Evolutionary conservation across 1,140 invertebrate species (phyloP), one percentile per base, ranked within the genome.

Genomic region (Drosophila punjabiensis): DNA sequence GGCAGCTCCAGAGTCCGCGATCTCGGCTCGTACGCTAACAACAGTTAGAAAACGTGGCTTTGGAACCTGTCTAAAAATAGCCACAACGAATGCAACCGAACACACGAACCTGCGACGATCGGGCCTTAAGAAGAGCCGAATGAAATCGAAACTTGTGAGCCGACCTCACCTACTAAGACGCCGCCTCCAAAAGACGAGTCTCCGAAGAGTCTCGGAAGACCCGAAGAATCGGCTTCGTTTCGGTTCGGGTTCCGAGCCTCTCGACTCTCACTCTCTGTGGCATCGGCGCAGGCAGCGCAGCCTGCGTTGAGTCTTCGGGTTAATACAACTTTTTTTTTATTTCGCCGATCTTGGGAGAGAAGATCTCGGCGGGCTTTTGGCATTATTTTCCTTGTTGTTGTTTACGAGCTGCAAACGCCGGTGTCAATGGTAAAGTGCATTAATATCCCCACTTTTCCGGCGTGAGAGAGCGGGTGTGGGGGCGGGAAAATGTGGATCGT

Each of bases 61-160:
- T 81, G 82, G 80, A 91, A 92, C 89, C 89, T 92, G 89, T 91
- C 87, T 91, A 91, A 91, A 91, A 91, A 91, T 91, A 91, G 87
- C 87, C 86, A 74, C 85, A 79, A 39, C 85, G 86, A 89, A 85
- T 85, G 77, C 81, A 89, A 69, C 78, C 71, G 66, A 89, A 59
- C 71, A 76, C 77, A 88, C 80, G 70, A 86, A 71, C 59, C 45
- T 45, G 41, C 56, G 33, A 66, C 67, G 59, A 78, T 39, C 20
- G 48, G 52, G 35, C 5, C 61, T 47, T 30, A 64, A 61, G 76
- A 39, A 52, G 41, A 69, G 60, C 63, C 71, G 76, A 83, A 83
- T 68, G 81, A 83, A 83, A 83, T 83, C 82, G 78, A 85, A 81
- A 67, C 35, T 58, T 55, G 43, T 59, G 62, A 81, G 70, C 74